Evolutionary conservation across 2,797 vertebrate species (phyloP), one percentile per base, ranked within the genome.

Genomic region (Helicolenus hilgendorfi): DNA sequence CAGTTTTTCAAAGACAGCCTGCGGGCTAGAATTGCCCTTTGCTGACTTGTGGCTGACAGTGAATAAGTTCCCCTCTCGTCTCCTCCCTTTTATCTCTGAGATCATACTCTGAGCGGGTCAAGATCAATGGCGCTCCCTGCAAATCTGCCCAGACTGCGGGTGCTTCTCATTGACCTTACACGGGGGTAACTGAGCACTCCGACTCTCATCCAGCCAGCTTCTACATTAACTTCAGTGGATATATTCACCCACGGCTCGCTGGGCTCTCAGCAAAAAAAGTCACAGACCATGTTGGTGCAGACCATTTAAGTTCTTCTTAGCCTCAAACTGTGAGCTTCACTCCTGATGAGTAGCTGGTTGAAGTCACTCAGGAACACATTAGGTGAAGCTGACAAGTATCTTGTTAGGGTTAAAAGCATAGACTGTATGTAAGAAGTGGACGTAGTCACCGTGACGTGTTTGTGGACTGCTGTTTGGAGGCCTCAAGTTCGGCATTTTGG

Each of bases 1-100:
- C 95, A 93, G 86, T 94, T 94, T 96, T 96, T 97, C 96, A 97
- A 97, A 97, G 97, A 92, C 94, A 96, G 96, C 97, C 97, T 92
- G 95, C 94, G 38, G 96, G 96, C 95, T 94, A 93, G 96, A 96
- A 93, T 96, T 96, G 96, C 95, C 96, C 96, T 97, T 93, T 93
- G 93, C 94, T 96, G 96, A 97, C 96, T 97, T 74, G 89, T 33
- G 87, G 92, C 95, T 97, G 97, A 96, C 97, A 96, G 96, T 93
- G 95, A 97, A 93, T 97, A 96, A 96, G 94, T 96, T 97, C 88
- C 88, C 78, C 82, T 94, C 95, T 95, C 92, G 86, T 94, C 94
- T 95, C 86, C 93, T 93, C 84, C 92, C 96, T 97, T 97, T 97
- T 96, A 97, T 97, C 95, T 97, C 92, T 94, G 94, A 95, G 95